Evolutionary conservation across 2,113 vertebrate genomes (phyloP).

Genomic region (Pardalotus punctatus): DNA sequence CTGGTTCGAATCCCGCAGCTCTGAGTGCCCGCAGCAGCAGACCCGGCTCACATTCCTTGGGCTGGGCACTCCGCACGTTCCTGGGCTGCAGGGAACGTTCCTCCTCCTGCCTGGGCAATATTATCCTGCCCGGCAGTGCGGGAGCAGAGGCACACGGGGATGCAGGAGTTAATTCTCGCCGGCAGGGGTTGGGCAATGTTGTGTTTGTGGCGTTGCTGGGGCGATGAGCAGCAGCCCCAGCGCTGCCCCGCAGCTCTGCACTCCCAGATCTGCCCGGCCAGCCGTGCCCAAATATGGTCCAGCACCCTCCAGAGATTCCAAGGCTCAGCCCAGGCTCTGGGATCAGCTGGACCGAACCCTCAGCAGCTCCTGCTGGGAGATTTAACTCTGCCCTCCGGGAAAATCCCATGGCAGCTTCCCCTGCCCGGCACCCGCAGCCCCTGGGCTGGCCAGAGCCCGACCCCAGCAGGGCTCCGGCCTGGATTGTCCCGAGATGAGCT

Average conservation of each 20-base stretch:
- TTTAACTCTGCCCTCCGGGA: accelerated
- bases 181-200: background rate
- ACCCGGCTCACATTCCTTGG: background rate
- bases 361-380: accelerated
- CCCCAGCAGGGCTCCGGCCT: accelerated
- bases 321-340: background rate
- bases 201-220: slow-evolving; percentile 19
- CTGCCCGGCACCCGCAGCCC: background rate
- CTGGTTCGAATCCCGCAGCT: background rate
- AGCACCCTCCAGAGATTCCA: background rate
- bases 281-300: slow-evolving; percentile 12
- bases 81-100: background rate
- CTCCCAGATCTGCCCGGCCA: background rate
- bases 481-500: accelerated
- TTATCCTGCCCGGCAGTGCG: background rate
- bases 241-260: background rate
- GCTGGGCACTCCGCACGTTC: background rate
- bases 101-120: background rate
- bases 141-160: background rate
- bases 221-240: background rate
- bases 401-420: background rate
- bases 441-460: background rate
- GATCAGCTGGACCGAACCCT: background rate
- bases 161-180: slow-evolving; percentile 23
- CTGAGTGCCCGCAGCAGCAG: background rate